Evolutionary conservation across 2,113 vertebrate species (phyloP).

Genomic region (Progne subis): DNA sequence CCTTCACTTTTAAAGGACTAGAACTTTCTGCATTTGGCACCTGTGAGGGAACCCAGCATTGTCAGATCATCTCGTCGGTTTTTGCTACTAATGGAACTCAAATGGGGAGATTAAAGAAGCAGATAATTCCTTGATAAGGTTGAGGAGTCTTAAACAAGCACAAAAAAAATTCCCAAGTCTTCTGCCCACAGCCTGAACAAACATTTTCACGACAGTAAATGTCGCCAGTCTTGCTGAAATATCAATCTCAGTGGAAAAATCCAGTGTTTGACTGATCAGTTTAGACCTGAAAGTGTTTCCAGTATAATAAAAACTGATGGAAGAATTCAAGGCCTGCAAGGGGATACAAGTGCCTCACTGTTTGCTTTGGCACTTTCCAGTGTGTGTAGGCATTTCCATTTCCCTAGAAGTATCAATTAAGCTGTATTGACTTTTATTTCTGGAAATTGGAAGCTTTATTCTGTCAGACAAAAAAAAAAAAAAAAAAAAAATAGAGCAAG

Average conservation of each 20-base stretch:
- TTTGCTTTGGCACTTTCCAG: conserved; percentile 46
- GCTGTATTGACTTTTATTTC: conserved; percentile 54
- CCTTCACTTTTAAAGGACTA: not conserved
- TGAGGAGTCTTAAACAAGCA: not conserved
- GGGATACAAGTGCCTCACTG: not conserved
- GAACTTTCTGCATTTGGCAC: not conserved
- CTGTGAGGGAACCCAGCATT: not conserved
- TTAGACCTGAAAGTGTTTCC: conserved; percentile 34
- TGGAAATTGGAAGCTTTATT: conserved; percentile 55
- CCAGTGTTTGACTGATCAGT: conserved; percentile 23
- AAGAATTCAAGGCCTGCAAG: conserved; percentile 49
- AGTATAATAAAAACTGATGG: conserved; percentile 63
- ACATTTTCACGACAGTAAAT: not conserved
- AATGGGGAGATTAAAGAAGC: conserved; percentile 16
- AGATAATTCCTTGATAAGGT: conserved; percentile 1
- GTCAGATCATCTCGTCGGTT: not conserved
- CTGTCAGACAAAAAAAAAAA: conserved; percentile 18
- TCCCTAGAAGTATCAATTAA: conserved; percentile 58
- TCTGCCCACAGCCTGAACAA: not conserved
- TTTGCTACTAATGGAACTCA: not conserved
- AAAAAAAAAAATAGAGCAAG: conserved; percentile 7
- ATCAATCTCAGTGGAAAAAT: conserved; percentile 56
- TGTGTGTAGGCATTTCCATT: conserved; percentile 62
- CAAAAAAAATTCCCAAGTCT: not conserved
- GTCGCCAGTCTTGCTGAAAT: not conserved